Evolutionary conservation across 2,888 invertebrate genomes (phyloP).

Genomic region (Atethmia centrago): DNA sequence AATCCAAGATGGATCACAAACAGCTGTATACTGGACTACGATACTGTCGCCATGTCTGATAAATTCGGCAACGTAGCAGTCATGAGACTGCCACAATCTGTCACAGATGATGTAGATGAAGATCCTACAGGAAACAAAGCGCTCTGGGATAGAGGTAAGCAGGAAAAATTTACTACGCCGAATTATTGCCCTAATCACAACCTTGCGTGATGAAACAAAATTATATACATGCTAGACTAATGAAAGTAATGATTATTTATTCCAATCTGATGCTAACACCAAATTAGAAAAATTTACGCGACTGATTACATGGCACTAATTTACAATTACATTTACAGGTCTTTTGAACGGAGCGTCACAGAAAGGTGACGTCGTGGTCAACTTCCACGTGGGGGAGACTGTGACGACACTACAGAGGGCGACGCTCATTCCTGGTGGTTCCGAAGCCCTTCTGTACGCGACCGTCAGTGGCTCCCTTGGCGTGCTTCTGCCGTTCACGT

Average conservation of each 20-base stretch:
- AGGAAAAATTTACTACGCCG: neutral
- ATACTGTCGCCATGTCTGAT: constrained; percentile 98
- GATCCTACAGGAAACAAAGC: constrained; percentile 99
- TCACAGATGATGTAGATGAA: constrained; percentile 99
- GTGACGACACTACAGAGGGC: constrained; percentile 98
- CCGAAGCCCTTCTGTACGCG: constrained; percentile 98
- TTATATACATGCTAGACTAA: constrained; percentile 91
- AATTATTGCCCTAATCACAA: constrained; percentile 7
- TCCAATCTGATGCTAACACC: constrained; percentile 71
- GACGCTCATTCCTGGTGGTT: constrained; percentile 99
- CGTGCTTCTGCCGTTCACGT: constrained; percentile 97
- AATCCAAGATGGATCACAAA: constrained; percentile 98
- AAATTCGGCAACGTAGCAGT: constrained; percentile 99
- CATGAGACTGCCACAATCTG: constrained; percentile 96
- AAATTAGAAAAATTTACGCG: constrained; percentile 2
- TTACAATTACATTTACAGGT: constrained; percentile 87
- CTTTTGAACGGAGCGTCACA: constrained; percentile 99
- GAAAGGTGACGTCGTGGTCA: constrained; percentile 97
- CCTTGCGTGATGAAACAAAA: constrained; percentile 83
- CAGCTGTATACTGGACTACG: constrained; percentile 97
- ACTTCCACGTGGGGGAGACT: constrained; percentile 99
- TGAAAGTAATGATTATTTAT: constrained; percentile 86
- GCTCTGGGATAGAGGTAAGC: constrained; percentile 95
- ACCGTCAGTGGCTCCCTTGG: constrained; percentile 98
- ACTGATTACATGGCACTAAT: constrained; percentile 8